These are phyloP conservation scores for Crepidodera aurea DNA, from an alignment of 2,888 invertebrate species.

Conservation along the genomic window DNA sequence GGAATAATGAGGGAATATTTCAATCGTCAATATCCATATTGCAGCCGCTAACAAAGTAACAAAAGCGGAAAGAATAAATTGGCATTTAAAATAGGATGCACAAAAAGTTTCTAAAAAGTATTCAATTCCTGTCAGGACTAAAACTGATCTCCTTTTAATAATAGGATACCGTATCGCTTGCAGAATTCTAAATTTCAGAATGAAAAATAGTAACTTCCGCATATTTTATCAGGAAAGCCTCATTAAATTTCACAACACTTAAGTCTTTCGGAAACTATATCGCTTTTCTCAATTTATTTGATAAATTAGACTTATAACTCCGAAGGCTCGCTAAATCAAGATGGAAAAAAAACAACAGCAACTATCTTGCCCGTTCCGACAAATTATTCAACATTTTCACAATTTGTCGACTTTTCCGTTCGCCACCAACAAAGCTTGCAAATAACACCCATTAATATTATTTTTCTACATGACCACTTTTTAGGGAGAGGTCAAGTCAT, in stretches of 20 bases:
- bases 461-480: neutral
- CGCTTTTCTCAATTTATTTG: slow-evolving; percentile 8
- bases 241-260: slow-evolving; percentile 9
- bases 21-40: too few relatives aligned
- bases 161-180: neutral
- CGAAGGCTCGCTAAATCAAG: neutral
- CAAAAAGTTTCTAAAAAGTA: neutral
- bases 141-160: neutral
- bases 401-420: neutral
- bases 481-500: too few relatives aligned
- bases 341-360: neutral
- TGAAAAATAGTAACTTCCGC: slow-evolving; percentile 1
- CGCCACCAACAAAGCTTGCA: neutral
- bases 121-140: neutral
- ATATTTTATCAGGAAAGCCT: slow-evolving; percentile 1
- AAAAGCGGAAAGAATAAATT: neutral
- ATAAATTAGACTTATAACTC: slow-evolving; percentile 7
- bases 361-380: neutral
- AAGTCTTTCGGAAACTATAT: slow-evolving; percentile 3
- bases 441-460: neutral
- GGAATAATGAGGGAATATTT: too few relatives aligned
- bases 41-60: too few relatives aligned
- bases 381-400: slow-evolving; percentile 1
- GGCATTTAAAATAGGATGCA: neutral
- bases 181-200: neutral